Evolutionary conservation across 1,140 invertebrate species (phyloP).

Genomic region (Forficula auricularia): DNA sequence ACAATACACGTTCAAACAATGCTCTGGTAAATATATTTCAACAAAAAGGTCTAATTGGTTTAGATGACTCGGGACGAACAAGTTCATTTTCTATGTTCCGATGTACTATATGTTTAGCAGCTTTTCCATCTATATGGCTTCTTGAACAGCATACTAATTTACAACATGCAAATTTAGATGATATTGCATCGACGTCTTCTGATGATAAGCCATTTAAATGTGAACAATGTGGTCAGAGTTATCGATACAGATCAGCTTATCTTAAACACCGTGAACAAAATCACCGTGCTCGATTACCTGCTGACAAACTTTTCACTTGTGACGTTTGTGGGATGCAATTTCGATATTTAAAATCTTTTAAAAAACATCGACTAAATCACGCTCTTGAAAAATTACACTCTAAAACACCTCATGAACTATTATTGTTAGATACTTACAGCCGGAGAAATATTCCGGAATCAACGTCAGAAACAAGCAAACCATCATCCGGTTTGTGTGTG

Average conservation of each 20-base stretch:
- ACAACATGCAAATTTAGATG: constrained; percentile 34
- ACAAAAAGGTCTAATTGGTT: constrained; percentile 6
- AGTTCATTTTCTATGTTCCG: constrained; percentile 27
- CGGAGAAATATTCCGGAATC: constrained; percentile 7
- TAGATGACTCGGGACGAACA: no score
- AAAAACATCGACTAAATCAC: constrained; percentile 73
- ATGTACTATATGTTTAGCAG: constrained; percentile 61
- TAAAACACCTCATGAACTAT: constrained; percentile 10
- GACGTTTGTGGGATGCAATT: constrained; percentile 82
- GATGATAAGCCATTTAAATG: constrained; percentile 81
- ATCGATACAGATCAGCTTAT: constrained; percentile 71
- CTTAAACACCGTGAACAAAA: constrained; percentile 77
- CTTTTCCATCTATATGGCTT: constrained; percentile 63
- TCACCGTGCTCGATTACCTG: constrained; percentile 62
- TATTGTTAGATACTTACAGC: not conserved
- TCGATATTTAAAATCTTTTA: constrained; percentile 71
- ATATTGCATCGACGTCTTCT: constrained; percentile 8
- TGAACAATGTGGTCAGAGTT: constrained; percentile 76
- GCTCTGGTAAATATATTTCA: constrained; percentile 10
- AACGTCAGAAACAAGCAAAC: constrained; percentile 1
- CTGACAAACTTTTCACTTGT: constrained; percentile 75
- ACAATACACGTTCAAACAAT: no score
- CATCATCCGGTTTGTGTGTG: not conserved
- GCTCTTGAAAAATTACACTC: constrained; percentile 56
- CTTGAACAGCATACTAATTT: constrained; percentile 60